Evolutionary conservation across 1,140 invertebrate species (phyloP).

Genomic region (Schlechtendalia chinensis): DNA sequence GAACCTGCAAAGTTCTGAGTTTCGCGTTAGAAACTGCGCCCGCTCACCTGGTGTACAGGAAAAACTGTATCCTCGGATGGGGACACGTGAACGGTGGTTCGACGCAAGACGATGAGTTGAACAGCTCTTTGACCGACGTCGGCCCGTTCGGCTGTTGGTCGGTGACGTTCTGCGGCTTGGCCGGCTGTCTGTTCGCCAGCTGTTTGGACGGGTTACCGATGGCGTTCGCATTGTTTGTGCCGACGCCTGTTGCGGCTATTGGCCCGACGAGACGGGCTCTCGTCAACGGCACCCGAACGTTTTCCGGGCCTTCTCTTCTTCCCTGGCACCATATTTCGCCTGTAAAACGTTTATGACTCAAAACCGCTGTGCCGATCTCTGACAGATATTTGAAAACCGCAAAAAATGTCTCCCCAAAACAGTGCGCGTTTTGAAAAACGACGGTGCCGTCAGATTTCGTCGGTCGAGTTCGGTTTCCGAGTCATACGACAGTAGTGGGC

Average conservation of each 20-base stretch:
- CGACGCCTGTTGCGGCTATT: too few species aligned
- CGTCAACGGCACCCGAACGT: neutral
- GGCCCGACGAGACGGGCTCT: neutral
- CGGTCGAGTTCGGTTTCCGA: too few species aligned
- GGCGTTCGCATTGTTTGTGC: neutral
- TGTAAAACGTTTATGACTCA: neutral
- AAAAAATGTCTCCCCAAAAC: too few species aligned
- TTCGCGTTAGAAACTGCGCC: too few species aligned
- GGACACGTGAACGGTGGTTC: constrained; percentile 75
- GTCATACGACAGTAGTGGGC: too few species aligned
- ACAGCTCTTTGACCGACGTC: constrained; percentile 66
- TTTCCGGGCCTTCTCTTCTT: neutral
- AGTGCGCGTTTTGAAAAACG: too few species aligned
- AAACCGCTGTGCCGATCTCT: neutral
- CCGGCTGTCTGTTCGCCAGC: neutral
- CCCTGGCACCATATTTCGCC: constrained; percentile 22
- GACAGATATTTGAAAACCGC: too few species aligned
- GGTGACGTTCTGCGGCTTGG: neutral
- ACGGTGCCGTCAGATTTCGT: too few species aligned
- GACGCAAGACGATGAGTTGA: constrained; percentile 78
- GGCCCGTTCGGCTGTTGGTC: constrained; percentile 20
- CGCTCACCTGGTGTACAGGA: constrained; percentile 73
- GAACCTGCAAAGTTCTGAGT: too few species aligned
- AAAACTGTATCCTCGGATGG: constrained; percentile 78
- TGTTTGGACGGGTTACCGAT: constrained; percentile 7